phyloP scores from a whole-genome alignment of 2,888 invertebrate genomes.

The Cephus pulcher region DNA sequence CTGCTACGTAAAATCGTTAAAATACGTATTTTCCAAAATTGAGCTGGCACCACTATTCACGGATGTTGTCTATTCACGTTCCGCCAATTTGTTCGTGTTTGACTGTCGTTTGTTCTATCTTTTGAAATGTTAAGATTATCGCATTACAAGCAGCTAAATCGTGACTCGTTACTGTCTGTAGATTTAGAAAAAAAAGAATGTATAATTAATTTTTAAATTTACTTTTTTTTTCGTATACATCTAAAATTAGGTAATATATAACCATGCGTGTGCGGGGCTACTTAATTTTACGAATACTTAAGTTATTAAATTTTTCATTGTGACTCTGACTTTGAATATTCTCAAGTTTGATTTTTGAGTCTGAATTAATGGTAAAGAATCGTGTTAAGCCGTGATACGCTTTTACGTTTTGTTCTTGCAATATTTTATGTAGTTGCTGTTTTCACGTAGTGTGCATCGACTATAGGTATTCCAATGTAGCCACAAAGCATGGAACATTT shows the following conservation, averaged over 20 bases:
- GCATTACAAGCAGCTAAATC: background rate
- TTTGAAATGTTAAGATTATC: background rate
- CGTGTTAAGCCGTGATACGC: background rate
- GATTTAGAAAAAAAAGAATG: background rate
- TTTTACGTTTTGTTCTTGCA: background rate
- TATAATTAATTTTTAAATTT: too few species aligned
- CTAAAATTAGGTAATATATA: background rate
- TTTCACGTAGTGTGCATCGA: background rate
- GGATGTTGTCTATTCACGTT: background rate
- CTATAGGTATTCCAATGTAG: background rate
- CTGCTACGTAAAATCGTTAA: too few species aligned
- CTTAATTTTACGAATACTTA: background rate
- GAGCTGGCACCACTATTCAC: too few species aligned
- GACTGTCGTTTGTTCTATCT: background rate
- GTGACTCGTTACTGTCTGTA: slow-evolving; percentile 10
- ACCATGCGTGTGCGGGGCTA: background rate
- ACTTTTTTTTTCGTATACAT: background rate
- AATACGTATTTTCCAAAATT: too few species aligned
- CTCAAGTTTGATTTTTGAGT: too few species aligned
- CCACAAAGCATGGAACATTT: background rate
- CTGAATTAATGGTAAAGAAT: background rate
- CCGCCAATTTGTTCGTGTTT: background rate
- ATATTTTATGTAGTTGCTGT: background rate
- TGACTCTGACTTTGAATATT: too few species aligned
- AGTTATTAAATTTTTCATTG: background rate